These are phyloP conservation scores for Lagodon rhomboides DNA, from an alignment of 2,797 vertebrate genomes.

Conservation along the genomic window DNA sequence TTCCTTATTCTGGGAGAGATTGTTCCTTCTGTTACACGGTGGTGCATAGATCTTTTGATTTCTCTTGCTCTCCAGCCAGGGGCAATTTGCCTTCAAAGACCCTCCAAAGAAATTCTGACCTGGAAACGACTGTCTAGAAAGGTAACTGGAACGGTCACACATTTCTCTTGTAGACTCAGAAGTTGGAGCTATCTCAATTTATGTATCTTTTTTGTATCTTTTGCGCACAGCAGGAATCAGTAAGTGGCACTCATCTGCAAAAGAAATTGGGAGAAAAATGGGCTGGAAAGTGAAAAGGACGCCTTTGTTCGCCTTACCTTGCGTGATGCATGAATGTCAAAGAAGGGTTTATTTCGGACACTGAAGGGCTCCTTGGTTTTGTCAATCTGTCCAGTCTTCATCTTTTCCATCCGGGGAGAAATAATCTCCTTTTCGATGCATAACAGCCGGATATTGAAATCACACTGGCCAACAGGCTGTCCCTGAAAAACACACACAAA, in stretches of 20 bases:
- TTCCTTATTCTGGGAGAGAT: neutral
- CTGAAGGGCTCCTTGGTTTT: slow-evolving; percentile 96
- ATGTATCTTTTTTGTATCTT: no score
- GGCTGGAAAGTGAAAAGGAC: neutral
- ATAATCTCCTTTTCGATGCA: slow-evolving; percentile 99
- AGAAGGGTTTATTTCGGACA: slow-evolving; percentile 96
- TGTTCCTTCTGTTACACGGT: neutral
- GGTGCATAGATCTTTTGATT: slow-evolving; percentile 26
- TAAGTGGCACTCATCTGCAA: slow-evolving; percentile 5
- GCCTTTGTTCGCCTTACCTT: slow-evolving; percentile 87
- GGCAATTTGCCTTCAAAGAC: slow-evolving; percentile 10
- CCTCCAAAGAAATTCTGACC: slow-evolving; percentile 5
- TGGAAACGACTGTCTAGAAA: slow-evolving; percentile 15
- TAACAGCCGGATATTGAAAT: slow-evolving; percentile 93
- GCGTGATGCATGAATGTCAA: slow-evolving; percentile 92
- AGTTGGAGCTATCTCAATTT: neutral
- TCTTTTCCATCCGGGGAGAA: slow-evolving; percentile 94
- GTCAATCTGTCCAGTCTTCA: slow-evolving; percentile 96
- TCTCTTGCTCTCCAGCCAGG: slow-evolving; percentile 2
- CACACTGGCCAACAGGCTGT: slow-evolving; percentile 96
- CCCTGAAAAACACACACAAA: slow-evolving; percentile 84
- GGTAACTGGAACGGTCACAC: slow-evolving; percentile 17
- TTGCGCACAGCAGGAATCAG: slow-evolving; percentile 10
- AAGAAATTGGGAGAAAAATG: neutral
- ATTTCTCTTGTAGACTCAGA: neutral